Conservation (phyloP, 2,113 vertebrate species). For the Phyllostomus discolor region DNA sequence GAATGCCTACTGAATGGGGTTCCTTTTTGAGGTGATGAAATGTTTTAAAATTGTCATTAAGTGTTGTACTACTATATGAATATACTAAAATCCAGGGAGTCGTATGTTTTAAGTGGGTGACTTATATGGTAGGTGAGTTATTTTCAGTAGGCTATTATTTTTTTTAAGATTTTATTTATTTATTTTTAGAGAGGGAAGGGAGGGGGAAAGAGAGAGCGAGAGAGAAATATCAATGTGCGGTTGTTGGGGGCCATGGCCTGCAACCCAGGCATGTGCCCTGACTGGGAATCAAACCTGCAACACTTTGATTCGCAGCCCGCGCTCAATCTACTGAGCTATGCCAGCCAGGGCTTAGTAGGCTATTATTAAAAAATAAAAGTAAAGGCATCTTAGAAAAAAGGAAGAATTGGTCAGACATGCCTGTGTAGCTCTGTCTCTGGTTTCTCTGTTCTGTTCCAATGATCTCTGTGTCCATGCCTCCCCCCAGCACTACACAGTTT, state of each 20-base stretch:
- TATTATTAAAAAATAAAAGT: not conserved
- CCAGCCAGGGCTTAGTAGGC: too few species aligned
- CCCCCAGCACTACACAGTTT: not conserved
- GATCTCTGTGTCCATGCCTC: not conserved
- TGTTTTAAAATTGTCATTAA: conserved; percentile 4
- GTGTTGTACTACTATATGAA: not conserved
- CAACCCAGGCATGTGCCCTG: too few species aligned
- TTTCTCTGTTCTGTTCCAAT: not conserved
- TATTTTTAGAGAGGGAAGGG: too few species aligned
- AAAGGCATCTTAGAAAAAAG: not conserved
- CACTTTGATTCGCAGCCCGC: too few species aligned
- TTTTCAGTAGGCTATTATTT: not conserved
- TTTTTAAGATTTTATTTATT: too few species aligned
- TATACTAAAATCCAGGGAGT: not conserved
- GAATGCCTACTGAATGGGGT: not conserved
- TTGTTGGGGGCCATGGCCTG: too few species aligned
- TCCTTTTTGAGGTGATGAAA: not conserved
- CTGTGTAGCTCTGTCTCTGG: not conserved
- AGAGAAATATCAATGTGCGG: too few species aligned
- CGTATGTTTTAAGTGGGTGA: not conserved
- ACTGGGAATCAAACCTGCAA: too few species aligned
- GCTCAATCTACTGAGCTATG: too few species aligned
- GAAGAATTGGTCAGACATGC: not conserved
- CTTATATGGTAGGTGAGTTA: not conserved
- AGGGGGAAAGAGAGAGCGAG: too few species aligned